phyloP scores from a whole-genome alignment of 2,797 vertebrate species.

The Ctenopoma multispine region DNA sequence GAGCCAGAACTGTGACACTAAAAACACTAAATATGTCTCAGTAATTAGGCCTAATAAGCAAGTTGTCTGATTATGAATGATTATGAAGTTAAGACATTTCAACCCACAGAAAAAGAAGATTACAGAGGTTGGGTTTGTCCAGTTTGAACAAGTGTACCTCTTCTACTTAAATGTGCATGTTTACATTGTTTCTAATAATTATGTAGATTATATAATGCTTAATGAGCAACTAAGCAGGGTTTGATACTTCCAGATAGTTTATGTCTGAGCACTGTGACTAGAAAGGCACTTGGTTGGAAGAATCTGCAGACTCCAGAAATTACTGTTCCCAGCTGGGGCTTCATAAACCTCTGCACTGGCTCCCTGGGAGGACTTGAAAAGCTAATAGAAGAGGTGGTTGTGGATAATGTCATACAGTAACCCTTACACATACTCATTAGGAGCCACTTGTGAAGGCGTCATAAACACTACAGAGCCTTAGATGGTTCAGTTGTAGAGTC shows the following conservation, averaged over 20 bases:
- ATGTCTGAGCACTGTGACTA: conserved; percentile 17
- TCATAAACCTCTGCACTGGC: conserved; percentile 81
- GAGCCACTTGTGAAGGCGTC: conserved; percentile 80
- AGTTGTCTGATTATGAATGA: conserved; percentile 57
- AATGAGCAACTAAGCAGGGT: conserved; percentile 61
- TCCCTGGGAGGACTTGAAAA: conserved; percentile 67
- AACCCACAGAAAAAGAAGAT: conserved; percentile 43
- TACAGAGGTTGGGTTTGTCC: conserved; percentile 21
- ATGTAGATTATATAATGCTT: conserved; percentile 51
- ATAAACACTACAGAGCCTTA: conserved; percentile 81
- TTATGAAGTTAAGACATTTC: too few species aligned
- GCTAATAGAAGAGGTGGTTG: conserved; percentile 70
- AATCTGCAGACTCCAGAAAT: conserved; percentile 74
- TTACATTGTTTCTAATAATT: conserved; percentile 57
- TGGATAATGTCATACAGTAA: conserved; percentile 81
- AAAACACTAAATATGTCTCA: conserved; percentile 51
- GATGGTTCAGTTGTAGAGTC: conserved; percentile 55
- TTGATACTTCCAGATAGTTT: conserved; percentile 46
- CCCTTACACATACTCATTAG: conserved; percentile 81
- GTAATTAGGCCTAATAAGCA: conserved; percentile 56
- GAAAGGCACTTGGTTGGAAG: conserved; percentile 44
- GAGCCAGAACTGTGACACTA: conserved; percentile 38
- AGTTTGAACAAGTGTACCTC: conserved; percentile 1
- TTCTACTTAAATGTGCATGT: conserved; percentile 28
- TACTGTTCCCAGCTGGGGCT: conserved; percentile 80